These are phyloP conservation scores for Globodera ellingtonae DNA, from an alignment of 1,140 invertebrate genomes.

Conservation along the genomic window DNA sequence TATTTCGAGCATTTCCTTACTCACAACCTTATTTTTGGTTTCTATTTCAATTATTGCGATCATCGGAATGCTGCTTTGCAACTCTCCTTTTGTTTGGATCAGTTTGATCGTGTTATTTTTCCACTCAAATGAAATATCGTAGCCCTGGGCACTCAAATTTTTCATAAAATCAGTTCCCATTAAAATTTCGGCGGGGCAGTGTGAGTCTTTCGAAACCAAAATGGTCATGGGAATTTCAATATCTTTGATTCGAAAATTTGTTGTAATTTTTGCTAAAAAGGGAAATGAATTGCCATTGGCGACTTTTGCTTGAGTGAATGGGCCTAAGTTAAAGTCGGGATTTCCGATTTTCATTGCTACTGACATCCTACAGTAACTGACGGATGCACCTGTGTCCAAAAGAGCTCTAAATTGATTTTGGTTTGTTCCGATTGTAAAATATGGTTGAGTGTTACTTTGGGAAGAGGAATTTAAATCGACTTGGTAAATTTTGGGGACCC, in stretches of 20 bases:
- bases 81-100: not conserved
- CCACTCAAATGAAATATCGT: not conserved
- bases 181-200: no score
- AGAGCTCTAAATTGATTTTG: not conserved
- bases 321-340: not conserved
- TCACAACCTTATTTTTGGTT: not conserved
- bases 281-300: not conserved
- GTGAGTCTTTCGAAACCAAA: no score
- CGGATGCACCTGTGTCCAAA: not conserved
- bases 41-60: not conserved
- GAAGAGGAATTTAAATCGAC: no score
- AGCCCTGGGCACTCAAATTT: not conserved
- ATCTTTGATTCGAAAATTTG: no score
- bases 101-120: not conserved
- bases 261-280: no score
- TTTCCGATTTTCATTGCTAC: not conserved
- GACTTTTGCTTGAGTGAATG: not conserved
- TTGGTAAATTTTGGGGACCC: not conserved
- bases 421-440: not conserved
- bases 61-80: not conserved
- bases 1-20: not conserved
- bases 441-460: no score
- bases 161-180: not conserved
- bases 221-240: no score
- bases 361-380: slow-evolving; percentile 1